These are phyloP conservation scores for Monoplex corrugatus DNA, from an alignment of 2,888 invertebrate species.

Conservation along the genomic window DNA sequence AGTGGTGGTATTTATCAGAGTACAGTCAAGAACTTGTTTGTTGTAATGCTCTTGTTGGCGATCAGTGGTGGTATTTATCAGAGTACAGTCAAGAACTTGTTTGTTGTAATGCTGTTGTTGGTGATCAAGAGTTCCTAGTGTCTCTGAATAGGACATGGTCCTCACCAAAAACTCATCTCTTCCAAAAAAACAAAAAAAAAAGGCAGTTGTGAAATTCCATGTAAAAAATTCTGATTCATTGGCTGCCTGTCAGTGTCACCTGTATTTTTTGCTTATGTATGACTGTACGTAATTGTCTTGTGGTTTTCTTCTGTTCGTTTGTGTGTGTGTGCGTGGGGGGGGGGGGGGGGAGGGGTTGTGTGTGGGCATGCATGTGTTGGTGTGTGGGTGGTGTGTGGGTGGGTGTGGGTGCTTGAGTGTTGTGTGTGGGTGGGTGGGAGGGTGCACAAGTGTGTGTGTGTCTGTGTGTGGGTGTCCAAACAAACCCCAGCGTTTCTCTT, in stretches of 20 bases:
- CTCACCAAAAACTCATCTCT: too few relatives aligned
- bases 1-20: too few relatives aligned
- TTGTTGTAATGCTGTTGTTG: not conserved
- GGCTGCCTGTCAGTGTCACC: too few relatives aligned
- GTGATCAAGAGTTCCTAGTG: too few relatives aligned
- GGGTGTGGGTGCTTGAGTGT: not conserved
- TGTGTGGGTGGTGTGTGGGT: slow-evolving; percentile 26
- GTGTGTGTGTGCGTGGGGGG: slow-evolving; percentile 10
- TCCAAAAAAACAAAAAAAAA: not conserved
- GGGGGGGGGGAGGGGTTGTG: too few relatives aligned
- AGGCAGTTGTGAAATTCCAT: not conserved
- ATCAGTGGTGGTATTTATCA: too few relatives aligned
- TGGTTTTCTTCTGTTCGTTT: too few relatives aligned
- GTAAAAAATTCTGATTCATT: not conserved
- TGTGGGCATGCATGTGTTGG: not conserved
- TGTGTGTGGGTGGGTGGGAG: not conserved
- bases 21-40: too few relatives aligned
- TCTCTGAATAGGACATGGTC: too few relatives aligned
- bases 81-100: too few relatives aligned
- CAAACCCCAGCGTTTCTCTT: too few relatives aligned
- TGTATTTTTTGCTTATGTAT: not conserved
- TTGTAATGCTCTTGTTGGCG: too few relatives aligned
- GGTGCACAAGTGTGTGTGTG: not conserved
- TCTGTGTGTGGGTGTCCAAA: not conserved
- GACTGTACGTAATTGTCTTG: not conserved